Percentiles rank a stretch among this genome's conserved stretches.
phyloP scores from a whole-genome alignment of 2,113 vertebrate genomes.

The Psittacula cyanocephala region DNA sequence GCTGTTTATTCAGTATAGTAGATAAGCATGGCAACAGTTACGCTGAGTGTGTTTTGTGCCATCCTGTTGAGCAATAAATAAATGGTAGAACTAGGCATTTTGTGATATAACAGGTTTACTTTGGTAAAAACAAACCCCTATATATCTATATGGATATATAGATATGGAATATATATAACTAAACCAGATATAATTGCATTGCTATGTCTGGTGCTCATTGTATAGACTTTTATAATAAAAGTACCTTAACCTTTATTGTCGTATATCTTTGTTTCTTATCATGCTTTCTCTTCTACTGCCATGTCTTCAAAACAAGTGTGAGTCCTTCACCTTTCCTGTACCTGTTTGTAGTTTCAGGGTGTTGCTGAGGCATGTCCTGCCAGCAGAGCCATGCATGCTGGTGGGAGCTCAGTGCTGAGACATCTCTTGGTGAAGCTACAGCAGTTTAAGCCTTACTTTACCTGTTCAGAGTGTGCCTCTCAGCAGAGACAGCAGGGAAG shows the following conservation, averaged over 20 bases:
- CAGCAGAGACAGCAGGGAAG: neutral
- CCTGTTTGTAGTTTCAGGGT: neutral
- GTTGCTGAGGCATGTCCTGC: neutral
- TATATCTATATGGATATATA: constrained; percentile 74
- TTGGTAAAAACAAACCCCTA: constrained; percentile 75
- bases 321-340: neutral
- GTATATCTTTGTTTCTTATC: constrained; percentile 54
- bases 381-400: neutral
- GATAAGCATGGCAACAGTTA: constrained; percentile 83
- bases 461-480: neutral
- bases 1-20: constrained; percentile 80
- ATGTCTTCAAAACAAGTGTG: neutral
- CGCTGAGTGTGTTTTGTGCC: constrained; percentile 84
- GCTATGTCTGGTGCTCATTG: constrained; percentile 78
- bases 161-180: constrained; percentile 77
- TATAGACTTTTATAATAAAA: constrained; percentile 86
- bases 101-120: constrained; percentile 77
- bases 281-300: neutral
- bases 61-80: constrained; percentile 91
- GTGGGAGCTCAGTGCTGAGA: neutral
- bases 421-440: neutral
- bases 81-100: constrained; percentile 77
- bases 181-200: constrained; percentile 75
- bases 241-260: constrained; percentile 75
- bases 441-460: neutral